Conservation (phyloP, 2,113 vertebrate genomes). For the Rattus norvegicus region GRCr8 NC_086021.1:145481001-145481500, state of each 20-base stretch:
- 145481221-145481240: constrained; percentile 63
- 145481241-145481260: constrained; percentile 54
- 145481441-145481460: constrained; percentile 89
- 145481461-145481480: constrained; percentile 94
- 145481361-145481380: constrained; percentile 90
- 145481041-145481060: constrained; percentile 83
- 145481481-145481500: constrained; percentile 89
- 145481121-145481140: constrained; percentile 87
- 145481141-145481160: constrained; percentile 88
- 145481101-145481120: constrained; percentile 73
- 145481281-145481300: constrained; percentile 85
- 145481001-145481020: constrained; percentile 81
- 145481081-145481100: constrained; percentile 75
- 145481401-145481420: constrained; percentile 91
- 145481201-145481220: constrained; percentile 77
- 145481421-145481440: constrained; percentile 88
- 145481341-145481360: constrained; percentile 83
- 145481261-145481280: constrained; percentile 82
- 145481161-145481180: constrained; percentile 90
- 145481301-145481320: constrained; percentile 84
- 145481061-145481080: constrained; percentile 83
- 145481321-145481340: constrained; percentile 85
- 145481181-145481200: constrained; percentile 84
- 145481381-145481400: constrained; percentile 92
- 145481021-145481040: constrained; percentile 86